Base-by-base conservation (phyloP, 2,797 vertebrate genomes). In the Sebastolobus alascanus region DNA sequence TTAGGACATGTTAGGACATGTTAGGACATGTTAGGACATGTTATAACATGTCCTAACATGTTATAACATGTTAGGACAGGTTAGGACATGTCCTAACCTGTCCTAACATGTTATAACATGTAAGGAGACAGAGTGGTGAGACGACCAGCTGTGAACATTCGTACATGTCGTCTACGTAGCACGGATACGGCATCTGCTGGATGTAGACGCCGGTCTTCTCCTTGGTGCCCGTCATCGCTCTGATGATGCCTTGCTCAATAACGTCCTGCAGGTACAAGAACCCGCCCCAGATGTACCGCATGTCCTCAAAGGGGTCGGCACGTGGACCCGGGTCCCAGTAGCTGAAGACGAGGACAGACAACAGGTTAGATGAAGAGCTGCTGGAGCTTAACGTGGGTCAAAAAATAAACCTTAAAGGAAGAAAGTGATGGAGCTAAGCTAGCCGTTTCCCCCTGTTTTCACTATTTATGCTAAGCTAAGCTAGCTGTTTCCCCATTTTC, bases 161-260 rank as follows among this genome's bases (percentile, higher is more conserved):
- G 10, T 46, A 99, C 98, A 99, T 97, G 89, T 99, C 98, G 82
- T 99, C 98, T 0, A 99, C 98, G 0, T 99, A 99, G 90, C 98
- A 99, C 0, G 98, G 98, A 61, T 99, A 99, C 0, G 98, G 98
- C 98, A 99, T 99, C 95, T 99, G 98, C 84, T 99, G 98, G 82
- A 99, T 93, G 75, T 99, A 99, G 67, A 99, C 96, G 0, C 98
- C 98, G 0, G 96, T 99, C 85, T 95, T 98, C 92, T 97, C 97
- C 89, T 97, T 96, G 0, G 90, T 95, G 71, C 97, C 97, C 0
- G 98, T 99, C 84, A 98, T 71, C 1, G 97, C 95, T 54, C 97
- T 94, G 84, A 99, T 96, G 91, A 99, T 97, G 2, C 97, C 97
- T 14, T 99, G 98, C 72, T 99, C 98, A 1, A 99, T 87, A 1